A percentile compares a stretch with the other conserved stretches of the same genome.
Evolutionary conservation across 1,140 invertebrate genomes (phyloP).

Genomic region (Drosophila arizonae): DNA sequence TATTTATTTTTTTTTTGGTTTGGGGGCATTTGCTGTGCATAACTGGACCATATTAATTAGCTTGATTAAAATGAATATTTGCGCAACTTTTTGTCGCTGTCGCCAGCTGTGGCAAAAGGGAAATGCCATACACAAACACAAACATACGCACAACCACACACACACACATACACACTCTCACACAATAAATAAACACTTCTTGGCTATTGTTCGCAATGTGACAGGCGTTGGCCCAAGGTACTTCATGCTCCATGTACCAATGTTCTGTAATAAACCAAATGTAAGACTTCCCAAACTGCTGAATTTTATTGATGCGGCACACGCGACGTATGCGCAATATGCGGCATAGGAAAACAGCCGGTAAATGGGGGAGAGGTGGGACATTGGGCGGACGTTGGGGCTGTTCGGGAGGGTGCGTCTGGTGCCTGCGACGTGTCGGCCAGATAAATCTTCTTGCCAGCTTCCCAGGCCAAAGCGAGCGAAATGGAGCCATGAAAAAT

Average conservation of each 20-base stretch:
- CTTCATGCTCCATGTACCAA: conserved; percentile 24
- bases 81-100: conserved; percentile 49
- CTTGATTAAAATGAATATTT: conserved; percentile 82
- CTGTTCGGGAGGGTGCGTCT: neutral
- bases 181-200: conserved; percentile 78
- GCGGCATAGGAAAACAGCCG: conserved; percentile 20
- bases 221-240: conserved; percentile 59
- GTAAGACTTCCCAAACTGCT: conserved; percentile 63
- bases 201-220: conserved; percentile 52
- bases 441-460: conserved; percentile 72
- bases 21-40: conserved; percentile 7
- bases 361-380: neutral
- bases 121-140: conserved; percentile 15
- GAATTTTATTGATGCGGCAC: conserved; percentile 67
- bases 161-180: conserved; percentile 8
- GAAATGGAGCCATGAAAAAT: conserved; percentile 76
- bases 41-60: conserved; percentile 80
- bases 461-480: conserved; percentile 25
- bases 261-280: conserved; percentile 71
- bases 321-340: conserved; percentile 52
- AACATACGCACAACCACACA: conserved; percentile 33
- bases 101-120: conserved; percentile 44
- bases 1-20: neutral
- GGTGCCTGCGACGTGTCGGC: conserved; percentile 47
- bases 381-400: no score